Evolutionary conservation across 1,140 invertebrate species (phyloP).

Genomic region (Antheraea mylitta): DNA sequence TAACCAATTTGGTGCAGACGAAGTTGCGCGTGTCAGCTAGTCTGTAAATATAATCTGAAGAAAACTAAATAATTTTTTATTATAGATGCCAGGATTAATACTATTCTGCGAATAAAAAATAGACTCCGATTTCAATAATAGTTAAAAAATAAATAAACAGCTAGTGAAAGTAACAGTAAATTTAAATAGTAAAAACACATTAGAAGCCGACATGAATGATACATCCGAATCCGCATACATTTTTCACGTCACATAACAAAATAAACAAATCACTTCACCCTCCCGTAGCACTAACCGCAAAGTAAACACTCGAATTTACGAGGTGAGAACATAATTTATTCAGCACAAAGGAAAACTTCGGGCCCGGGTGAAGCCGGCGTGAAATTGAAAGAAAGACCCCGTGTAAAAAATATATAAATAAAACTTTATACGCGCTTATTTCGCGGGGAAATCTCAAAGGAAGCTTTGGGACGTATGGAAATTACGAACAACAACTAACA

Average conservation of each 20-base stretch:
- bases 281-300: conserved; percentile 42
- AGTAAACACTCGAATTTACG: conserved; percentile 48
- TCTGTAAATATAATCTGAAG: too few species aligned
- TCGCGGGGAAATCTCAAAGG: conserved; percentile 8
- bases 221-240: conserved; percentile 4
- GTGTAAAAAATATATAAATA: conserved; percentile 38
- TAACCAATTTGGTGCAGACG: too few species aligned
- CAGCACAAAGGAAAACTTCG: conserved; percentile 51
- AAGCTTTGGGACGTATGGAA: background rate
- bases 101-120: background rate
- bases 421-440: conserved; percentile 12
- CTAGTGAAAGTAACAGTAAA: background rate
- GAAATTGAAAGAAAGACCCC: conserved; percentile 58
- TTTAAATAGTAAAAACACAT: conserved; percentile 1
- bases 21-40: too few species aligned
- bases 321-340: conserved; percentile 70
- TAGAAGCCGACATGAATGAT: background rate
- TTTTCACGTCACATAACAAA: conserved; percentile 22
- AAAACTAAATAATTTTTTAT: too few species aligned
- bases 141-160: background rate
- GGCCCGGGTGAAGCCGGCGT: conserved; percentile 41
- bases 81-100: background rate
- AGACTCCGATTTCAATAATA: background rate
- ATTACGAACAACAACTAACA: background rate
- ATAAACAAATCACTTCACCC: conserved; percentile 37